Evolutionary conservation across 1,140 invertebrate genomes (phyloP), one percentile per base, ranked within the genome.

Genomic region (Littorina saxatilis): DNA sequence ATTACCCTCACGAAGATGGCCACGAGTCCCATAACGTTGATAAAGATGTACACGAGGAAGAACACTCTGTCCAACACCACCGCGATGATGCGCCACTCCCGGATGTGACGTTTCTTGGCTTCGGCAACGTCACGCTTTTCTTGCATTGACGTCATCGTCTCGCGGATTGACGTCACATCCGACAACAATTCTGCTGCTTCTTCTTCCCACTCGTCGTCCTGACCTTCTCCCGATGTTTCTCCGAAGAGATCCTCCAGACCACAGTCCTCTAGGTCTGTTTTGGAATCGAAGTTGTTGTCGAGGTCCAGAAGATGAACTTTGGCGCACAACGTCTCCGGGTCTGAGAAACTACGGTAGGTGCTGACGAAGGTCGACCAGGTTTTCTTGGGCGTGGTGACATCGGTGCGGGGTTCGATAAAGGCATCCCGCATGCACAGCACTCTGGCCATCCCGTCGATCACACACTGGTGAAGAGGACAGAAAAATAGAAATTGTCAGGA

Each of bases 71-170:
- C 91, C 13, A 91, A 55, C 11, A 90, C 89, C 13, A 89, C 85
- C 0, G 90, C 88, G 7, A 91, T 88, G 40, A 88, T 83, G 40
- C 88, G 83, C 91, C 91, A 92, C 61, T 91, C 90, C n/a, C 78
- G 68, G 17, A 83, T 50, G 29, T 86, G 58, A 29, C 72, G 80
- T 17, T 83, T 61, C 13, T 70, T 80, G 20, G 73, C 66, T 23
- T 87, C 86, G 17, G 63, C 27, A 5, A 55, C 79, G 3, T 74
- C 70, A 13, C 63, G 50, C 4, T 47, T 29, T 29, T 81, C 81
- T 15, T 79, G 50, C 27, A 81, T 40, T 11, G 73, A 47, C 37
- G 80, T 82, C 82, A 87, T 66, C 52, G 80, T 55, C 50, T 87
- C 84, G 29, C 84, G n/a, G 17, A 87, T 81, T 37, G 66, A 58